phyloP scores from a whole-genome alignment of 1,140 invertebrate species.

The Chironomus striatipennis region DNA sequence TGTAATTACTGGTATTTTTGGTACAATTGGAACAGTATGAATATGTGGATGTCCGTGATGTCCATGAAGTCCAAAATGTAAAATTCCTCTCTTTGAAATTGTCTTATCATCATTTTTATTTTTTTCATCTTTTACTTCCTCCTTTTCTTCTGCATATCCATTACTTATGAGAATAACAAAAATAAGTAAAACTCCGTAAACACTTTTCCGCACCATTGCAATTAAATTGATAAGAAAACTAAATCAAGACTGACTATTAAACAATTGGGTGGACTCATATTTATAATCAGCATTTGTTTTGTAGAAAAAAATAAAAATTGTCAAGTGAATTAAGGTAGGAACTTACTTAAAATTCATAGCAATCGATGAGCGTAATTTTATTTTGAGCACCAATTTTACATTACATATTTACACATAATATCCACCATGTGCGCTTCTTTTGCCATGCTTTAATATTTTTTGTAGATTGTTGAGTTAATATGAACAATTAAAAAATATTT shows the following conservation, averaged over 20 bases:
- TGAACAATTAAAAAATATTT: background rate
- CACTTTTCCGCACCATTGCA: background rate
- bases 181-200: background rate
- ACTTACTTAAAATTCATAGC: background rate
- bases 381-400: background rate
- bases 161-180: background rate
- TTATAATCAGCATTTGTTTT: constrained; percentile 4
- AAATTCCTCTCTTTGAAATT: background rate
- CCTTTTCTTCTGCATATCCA: background rate
- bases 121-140: background rate
- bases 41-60: background rate
- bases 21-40: background rate
- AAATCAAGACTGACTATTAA: background rate
- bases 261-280: background rate
- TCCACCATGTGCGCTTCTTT: background rate
- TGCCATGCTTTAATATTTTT: background rate
- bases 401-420: background rate
- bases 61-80: background rate
- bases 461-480: background rate
- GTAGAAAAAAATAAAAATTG: background rate
- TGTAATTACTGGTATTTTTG: background rate
- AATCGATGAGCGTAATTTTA: background rate
- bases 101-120: background rate
- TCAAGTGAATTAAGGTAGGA: background rate
- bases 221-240: background rate